These are phyloP conservation scores for Sebastes schlegelii DNA, from an alignment of 2,113 vertebrate genomes.

Conservation along the genomic window DNA sequence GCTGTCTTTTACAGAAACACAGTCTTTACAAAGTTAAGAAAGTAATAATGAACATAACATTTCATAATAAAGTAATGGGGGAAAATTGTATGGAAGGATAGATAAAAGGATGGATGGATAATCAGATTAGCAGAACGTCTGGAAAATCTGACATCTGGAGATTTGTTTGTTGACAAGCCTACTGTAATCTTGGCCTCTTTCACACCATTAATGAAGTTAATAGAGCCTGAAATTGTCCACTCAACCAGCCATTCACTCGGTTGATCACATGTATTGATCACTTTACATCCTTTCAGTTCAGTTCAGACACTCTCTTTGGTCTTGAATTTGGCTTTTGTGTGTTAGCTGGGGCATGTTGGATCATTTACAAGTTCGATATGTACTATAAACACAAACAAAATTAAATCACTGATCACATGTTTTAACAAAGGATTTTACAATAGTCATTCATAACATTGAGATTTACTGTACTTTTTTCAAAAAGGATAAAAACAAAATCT, in stretches of 20 bases:
- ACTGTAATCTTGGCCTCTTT: conserved; percentile 12
- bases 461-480: background rate
- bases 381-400: background rate
- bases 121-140: conserved; percentile 3
- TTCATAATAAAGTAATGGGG: background rate
- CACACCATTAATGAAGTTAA: conserved; percentile 59
- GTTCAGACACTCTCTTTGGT: conserved; percentile 16
- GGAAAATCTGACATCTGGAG: conserved; percentile 13
- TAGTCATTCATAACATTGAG: background rate
- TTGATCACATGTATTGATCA: conserved; percentile 69
- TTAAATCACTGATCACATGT: background rate
- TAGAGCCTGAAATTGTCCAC: conserved; percentile 63
- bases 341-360: background rate
- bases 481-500: background rate
- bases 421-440: background rate
- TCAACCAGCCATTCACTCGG: conserved; percentile 46
- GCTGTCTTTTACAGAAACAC: background rate
- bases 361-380: background rate
- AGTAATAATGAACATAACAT: background rate
- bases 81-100: background rate
- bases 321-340: conserved; percentile 15
- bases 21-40: background rate
- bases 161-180: conserved; percentile 47
- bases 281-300: conserved; percentile 26
- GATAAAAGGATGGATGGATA: background rate